Base-by-base conservation (phyloP, 2,888 invertebrate species). In the Diarsia brunnea region DNA sequence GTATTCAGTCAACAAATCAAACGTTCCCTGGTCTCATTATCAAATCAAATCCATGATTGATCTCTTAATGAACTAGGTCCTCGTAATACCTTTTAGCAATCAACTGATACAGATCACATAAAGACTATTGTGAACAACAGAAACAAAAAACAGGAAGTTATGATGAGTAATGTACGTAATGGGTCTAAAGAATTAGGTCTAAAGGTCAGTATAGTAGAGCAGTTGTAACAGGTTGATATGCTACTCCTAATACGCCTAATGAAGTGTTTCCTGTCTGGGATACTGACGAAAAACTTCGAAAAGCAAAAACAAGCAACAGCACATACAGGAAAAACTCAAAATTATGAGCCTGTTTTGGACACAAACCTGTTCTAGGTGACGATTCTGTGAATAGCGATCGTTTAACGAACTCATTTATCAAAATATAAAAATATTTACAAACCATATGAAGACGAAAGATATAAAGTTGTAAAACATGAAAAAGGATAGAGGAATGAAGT, bases 211-310 rank as follows among this genome's bases (percentile, higher is more conserved):
- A 38, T 69, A 68, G 78, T 85, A 27, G 67, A 73, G 55, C 58
- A 81, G 78, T 85, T 73, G 82, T 85, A 77, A 81, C 76, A 60
- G 82, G 85, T 81, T 85, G 61, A 63, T 61, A 65, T 53, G 60
- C 55, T 45, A 38, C 82, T 65, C 82, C 83, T 69, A n/a, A n/a
- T n/a, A 73, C 86, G 55, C 31, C 12, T 47, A 76, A 82, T 73
- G 68, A 66, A 43, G 31, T n/a, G 12, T 38, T 71, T 82, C 73
- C 82, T 70, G 16, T n/a, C n/a, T 49, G 19, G 19, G 1, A 78
- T 12, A 4, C 16, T 19, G n/a, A 47, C 45, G 27, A 78, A 51
- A 69, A 67, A 69, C 49, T 53, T 75, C 21, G 8, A 51, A 60
- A 66, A 51, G 12, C 4, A 19, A 31, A 0, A 16, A 55, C 10